Base-by-base conservation (phyloP, 2,113 vertebrate genomes). In the Carlito syrichta region DNA sequence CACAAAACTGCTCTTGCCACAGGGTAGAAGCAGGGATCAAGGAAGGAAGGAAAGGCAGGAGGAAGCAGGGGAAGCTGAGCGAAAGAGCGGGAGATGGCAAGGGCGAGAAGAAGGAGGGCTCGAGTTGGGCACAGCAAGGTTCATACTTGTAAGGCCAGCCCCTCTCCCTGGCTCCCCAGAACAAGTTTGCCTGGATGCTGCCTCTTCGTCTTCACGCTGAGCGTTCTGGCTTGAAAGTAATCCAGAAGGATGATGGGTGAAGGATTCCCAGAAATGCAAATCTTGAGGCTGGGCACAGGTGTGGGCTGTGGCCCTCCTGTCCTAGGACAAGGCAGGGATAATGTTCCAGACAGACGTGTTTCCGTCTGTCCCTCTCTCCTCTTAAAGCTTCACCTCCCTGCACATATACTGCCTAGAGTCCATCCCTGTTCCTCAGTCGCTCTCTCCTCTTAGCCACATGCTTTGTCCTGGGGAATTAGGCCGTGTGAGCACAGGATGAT, bases 261-360 rank as follows among this genome's bases (percentile, higher is more conserved):
- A 20, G 68, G 52, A 4, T 2, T 60, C 30, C 20, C 19, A 4
- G 58, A 50, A 76, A 20, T 0, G 8, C 11, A 38, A 4, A 13
- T 19, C 6, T 19, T 4, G 62, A 50, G 20, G 45, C 14, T 2
- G 79, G 50, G 43, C 12, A 38, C 14, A 23, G 40, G 20, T 25
- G 2, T 5, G 12, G 16, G 23, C 1, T 50, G 27, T 16, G 43
- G 3, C 25, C 22, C 20, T 38, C 8, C 20, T 0, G 7, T 10
- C 17, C 8, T 10, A 16, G 3, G 0, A 0, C 17, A 5, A 48
- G 71, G 30, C 5, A 0, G 7, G 16, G 22, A 32, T 4, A 17
- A 23, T 16, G 4, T 13, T 32, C 60, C 45, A 20, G 4, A 5
- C 54, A 10, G 30, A 35, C 0, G 35, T 6, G 8, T 11, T 50